Base-by-base conservation (phyloP, 2,797 vertebrate genomes). In the Spea hammondii region DNA sequence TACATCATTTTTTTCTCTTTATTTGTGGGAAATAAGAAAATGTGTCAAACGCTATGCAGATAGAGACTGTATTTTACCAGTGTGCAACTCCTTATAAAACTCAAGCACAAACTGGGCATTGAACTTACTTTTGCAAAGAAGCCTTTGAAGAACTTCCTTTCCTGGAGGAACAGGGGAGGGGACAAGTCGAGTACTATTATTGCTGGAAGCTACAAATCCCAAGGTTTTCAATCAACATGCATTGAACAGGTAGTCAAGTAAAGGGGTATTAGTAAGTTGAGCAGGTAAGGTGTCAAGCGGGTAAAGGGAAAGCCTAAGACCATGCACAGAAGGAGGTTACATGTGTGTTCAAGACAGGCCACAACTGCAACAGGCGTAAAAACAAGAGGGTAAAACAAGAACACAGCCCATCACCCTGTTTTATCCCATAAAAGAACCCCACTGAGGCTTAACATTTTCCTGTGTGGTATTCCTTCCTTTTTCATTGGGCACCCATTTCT, bases 81-180 rank as follows among this genome's bases (percentile, higher is more conserved):
- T 91, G 92, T 92, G 91, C 92, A 93, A 94, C 92, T 93, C 92
- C 92, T 93, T 92, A 93, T 88, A 90, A 86, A 62, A 88, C 84
- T 67, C 86, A 91, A 92, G 89, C 88, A 92, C 81, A 87, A 88
- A 89, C 12, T 84, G 88, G 89, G 88, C 91, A 91, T 91, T 90
- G 92, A 93, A 99, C 97, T 99, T 99, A 99, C 97, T 99, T 99
- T 99, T 94, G 92, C 92, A 99, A 99, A 98, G 96, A 99, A 97
- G 96, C 96, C 96, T 95, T 98, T 99, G 97, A 99, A 98, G 97
- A 97, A 98, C 94, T 99, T 99, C 95, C 97, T 99, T 97, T 99
- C 97, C 97, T 99, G 97, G 95, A 97, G 95, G 94, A 95, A 96
- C 95, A 95, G 91, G 87, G 89, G 88, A 95, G 93, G 94, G 93